Evolutionary conservation across 2,797 vertebrate species (phyloP).

Genomic region (Mallotus villosus): DNA sequence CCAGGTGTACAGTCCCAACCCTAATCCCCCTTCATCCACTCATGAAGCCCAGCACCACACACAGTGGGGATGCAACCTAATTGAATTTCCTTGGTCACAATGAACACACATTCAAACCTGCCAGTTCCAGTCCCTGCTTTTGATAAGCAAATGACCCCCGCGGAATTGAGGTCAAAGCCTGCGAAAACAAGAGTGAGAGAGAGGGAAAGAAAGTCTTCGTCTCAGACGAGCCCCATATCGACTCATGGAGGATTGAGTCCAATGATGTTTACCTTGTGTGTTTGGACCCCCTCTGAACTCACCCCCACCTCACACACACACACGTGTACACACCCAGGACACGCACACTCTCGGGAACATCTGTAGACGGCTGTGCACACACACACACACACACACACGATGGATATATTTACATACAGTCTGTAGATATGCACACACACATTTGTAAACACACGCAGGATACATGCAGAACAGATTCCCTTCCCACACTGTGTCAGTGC

Average conservation of each 20-base stretch:
- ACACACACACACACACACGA: conserved; percentile 5
- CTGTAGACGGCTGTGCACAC: conserved; percentile 15
- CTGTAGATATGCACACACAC: neutral
- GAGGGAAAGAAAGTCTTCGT: conserved; percentile 78
- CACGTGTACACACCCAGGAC: conserved; percentile 9
- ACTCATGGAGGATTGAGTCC: conserved; percentile 71
- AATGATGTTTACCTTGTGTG: conserved; percentile 67
- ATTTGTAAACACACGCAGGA: too few species aligned
- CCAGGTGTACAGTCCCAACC: conserved; percentile 61
- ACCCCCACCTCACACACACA: conserved; percentile 23
- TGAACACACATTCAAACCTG: conserved; percentile 78
- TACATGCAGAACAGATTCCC: too few species aligned
- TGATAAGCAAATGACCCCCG: conserved; percentile 89
- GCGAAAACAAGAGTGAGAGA: conserved; percentile 80
- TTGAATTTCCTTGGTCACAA: conserved; percentile 87
- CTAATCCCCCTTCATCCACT: conserved; percentile 73
- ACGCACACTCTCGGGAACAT: conserved; percentile 4
- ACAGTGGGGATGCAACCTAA: conserved; percentile 73
- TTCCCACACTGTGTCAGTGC: too few species aligned
- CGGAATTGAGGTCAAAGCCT: conserved; percentile 88
- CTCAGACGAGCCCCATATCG: conserved; percentile 68
- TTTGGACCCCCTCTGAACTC: conserved; percentile 58
- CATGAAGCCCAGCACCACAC: conserved; percentile 67
- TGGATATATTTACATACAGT: neutral
- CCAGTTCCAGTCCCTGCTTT: conserved; percentile 78